These are phyloP conservation scores for Menidia menidia DNA, from an alignment of 2,797 vertebrate species.

Conservation along the genomic window DNA sequence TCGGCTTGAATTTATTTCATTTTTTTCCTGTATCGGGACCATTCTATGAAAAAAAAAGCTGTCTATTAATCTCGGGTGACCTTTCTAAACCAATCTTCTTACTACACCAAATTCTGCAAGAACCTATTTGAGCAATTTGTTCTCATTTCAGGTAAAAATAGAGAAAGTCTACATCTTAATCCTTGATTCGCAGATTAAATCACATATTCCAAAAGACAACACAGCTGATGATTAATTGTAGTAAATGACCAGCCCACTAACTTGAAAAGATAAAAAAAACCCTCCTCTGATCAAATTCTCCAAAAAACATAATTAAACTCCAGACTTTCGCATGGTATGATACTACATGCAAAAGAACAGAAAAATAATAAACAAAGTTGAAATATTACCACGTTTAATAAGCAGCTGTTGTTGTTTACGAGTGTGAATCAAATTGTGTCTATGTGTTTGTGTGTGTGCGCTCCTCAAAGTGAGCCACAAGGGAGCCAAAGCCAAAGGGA, in stretches of 20 bases:
- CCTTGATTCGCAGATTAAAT: neutral
- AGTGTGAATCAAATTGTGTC: conserved; percentile 30
- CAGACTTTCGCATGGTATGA: neutral
- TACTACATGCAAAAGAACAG: conserved; percentile 6
- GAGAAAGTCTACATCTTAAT: neutral
- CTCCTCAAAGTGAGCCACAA: conserved; percentile 57
- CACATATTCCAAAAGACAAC: neutral
- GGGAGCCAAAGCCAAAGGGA: conserved; percentile 64
- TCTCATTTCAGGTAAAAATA: neutral
- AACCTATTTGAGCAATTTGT: neutral
- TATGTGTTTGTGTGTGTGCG: conserved; percentile 23
- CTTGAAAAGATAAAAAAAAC: conserved; percentile 1
- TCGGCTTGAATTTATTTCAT: conserved; percentile 75
- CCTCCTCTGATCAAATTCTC: neutral
- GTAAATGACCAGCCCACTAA: neutral
- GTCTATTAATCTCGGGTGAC: conserved; percentile 67
- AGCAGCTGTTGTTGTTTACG: conserved; percentile 68
- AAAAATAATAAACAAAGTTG: conserved; percentile 30
- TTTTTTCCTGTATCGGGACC: conserved; percentile 71
- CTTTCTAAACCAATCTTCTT: conserved; percentile 41
- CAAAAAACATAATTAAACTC: neutral
- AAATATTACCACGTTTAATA: conserved; percentile 48
- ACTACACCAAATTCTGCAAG: neutral
- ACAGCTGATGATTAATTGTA: neutral
- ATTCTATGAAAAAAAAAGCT: conserved; percentile 75